These are phyloP conservation scores for Halesus radiatus DNA, from an alignment of 1,140 invertebrate species.

Conservation along the genomic window DNA sequence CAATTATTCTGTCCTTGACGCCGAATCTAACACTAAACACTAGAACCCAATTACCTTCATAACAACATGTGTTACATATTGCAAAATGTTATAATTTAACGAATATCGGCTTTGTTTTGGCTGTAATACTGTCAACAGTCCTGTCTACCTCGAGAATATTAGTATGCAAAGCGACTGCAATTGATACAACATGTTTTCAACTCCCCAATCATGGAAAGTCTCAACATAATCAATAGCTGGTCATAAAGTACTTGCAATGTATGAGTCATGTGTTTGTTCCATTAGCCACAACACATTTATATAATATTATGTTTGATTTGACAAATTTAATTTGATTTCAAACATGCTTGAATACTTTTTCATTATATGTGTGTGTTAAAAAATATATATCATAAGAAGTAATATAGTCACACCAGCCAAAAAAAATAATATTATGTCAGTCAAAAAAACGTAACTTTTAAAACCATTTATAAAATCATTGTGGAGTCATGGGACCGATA, in stretches of 20 bases:
- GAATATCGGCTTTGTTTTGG: neutral
- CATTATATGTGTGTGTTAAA: neutral
- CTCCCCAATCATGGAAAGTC: no score
- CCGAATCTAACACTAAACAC: slow-evolving; percentile 16
- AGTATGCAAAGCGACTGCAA: no score
- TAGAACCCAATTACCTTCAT: no score
- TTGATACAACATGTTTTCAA: no score
- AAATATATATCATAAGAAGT: neutral
- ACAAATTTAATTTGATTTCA: neutral
- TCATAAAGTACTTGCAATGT: neutral
- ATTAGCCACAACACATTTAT: neutral
- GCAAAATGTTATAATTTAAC: neutral
- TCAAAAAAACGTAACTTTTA: no score
- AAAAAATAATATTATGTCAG: neutral
- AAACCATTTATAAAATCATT: no score
- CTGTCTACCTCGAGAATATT: no score
- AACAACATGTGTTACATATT: no score
- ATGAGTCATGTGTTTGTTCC: slow-evolving; percentile 26
- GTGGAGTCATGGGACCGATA: no score
- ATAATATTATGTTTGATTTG: neutral
- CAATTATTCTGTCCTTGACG: slow-evolving; percentile 25
- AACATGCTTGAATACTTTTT: neutral
- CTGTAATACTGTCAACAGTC: neutral
- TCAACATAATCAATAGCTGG: slow-evolving; percentile 13
- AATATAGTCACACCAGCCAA: neutral